phyloP scores from a whole-genome alignment of 2,797 vertebrate genomes.

The Rhabdomys pumilio region DNA sequence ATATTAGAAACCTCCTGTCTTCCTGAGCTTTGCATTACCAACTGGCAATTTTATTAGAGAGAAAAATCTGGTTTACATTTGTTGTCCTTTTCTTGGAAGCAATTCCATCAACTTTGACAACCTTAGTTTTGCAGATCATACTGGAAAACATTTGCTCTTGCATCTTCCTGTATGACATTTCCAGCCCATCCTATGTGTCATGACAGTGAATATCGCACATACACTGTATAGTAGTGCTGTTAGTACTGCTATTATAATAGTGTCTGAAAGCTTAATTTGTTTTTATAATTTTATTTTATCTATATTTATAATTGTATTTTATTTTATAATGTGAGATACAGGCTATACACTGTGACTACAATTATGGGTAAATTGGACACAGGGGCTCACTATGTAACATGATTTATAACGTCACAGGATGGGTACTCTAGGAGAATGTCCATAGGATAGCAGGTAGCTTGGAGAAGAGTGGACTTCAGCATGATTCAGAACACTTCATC shows the following conservation, averaged over 20 bases:
- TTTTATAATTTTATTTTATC: neutral
- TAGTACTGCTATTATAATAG: neutral
- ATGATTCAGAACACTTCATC: neutral
- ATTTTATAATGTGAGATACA: neutral
- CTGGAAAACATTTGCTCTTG: neutral
- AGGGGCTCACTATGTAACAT: neutral
- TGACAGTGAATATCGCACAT: neutral
- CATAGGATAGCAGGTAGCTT: fast-evolving
- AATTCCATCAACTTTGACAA: slow-evolving; percentile 58
- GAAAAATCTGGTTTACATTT: slow-evolving; percentile 80
- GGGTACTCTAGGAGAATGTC: fast-evolving
- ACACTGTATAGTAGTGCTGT: neutral
- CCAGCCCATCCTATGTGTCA: neutral
- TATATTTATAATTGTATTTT: neutral
- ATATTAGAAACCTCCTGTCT: slow-evolving; percentile 82
- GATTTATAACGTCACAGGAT: fast-evolving
- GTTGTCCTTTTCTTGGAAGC: slow-evolving; percentile 69
- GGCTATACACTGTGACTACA: neutral
- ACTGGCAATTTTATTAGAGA: slow-evolving; percentile 71
- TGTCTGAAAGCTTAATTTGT: slow-evolving; percentile 14
- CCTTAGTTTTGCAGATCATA: slow-evolving; percentile 47
- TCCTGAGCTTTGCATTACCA: slow-evolving; percentile 81
- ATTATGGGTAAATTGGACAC: neutral
- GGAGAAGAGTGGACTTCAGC: neutral
- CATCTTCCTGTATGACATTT: neutral